Evolutionary conservation across 2,797 vertebrate genomes (phyloP).

Genomic region (Sebastes taczanowskii): DNA sequence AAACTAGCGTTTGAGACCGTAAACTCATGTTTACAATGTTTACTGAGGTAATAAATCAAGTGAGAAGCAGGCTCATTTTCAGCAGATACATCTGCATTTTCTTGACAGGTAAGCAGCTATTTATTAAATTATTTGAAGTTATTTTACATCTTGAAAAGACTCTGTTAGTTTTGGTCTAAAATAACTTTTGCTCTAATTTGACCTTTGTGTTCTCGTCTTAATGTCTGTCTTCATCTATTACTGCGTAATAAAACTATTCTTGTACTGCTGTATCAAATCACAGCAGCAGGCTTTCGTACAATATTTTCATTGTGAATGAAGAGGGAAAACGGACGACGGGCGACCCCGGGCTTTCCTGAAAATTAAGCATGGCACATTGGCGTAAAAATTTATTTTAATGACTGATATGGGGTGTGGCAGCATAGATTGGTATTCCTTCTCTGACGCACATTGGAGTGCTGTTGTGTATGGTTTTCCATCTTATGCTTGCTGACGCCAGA

Average conservation of each 20-base stretch:
- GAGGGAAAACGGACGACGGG: background rate
- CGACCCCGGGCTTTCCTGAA: background rate
- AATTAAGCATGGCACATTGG: background rate
- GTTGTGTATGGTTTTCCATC: conserved; percentile 15
- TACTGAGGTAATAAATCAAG: too few species aligned
- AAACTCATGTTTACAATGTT: too few species aligned
- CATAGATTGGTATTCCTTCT: background rate
- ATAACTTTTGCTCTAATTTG: background rate
- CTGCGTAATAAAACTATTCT: background rate
- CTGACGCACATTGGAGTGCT: background rate
- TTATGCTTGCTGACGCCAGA: background rate
- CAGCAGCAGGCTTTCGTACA: background rate
- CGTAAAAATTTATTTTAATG: background rate
- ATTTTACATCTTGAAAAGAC: background rate
- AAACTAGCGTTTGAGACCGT: too few species aligned
- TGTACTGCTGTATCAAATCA: background rate
- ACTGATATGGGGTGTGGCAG: background rate
- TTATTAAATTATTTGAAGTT: background rate
- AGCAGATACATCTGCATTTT: too few species aligned
- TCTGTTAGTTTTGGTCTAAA: background rate
- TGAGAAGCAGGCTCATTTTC: too few species aligned
- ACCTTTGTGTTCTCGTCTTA: background rate
- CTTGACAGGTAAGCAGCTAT: too few species aligned
- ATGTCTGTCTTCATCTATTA: background rate
- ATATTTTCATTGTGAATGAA: background rate